Base-by-base conservation (phyloP, 2,888 invertebrate genomes). In the Scotopteryx bipunctaria region DNA sequence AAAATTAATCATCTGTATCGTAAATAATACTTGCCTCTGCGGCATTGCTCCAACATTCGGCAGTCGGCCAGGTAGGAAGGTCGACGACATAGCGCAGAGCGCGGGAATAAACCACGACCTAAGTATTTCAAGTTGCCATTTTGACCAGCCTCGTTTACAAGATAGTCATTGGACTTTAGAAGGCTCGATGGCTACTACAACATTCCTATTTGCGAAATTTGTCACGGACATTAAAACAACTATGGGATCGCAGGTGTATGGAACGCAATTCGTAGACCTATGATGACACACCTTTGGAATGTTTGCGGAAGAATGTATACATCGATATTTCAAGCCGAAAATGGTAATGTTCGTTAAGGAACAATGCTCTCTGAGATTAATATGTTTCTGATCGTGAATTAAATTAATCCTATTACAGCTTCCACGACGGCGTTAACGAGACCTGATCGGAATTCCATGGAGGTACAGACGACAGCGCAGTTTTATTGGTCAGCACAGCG, bases 11-110 rank as follows among this genome's bases (percentile, higher is more conserved):
- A 59, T 49, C 44, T 38, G 54, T 44, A 38, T 50, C 43, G 45
- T 35, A 67, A 72, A 67, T 66, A 66, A 52, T 61, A 59, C 57
- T 63, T 57, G 64, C 63, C 63, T 70, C 66, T 48, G 58, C 59
- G 59, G 55, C 59, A 66, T 63, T 66, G 64, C 63, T 53, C 54
- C 47, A 61, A 49, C 31, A 59, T 71, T 70, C 73, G 67, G 71
- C 73, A 67, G 35, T 42, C 44, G 33, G 73, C 68, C 67, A 69
- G 65, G 62, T 57, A 50, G 48, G 71, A 73, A 72, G 70, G 71
- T 71, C 69, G 65, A 63, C 69, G 74, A 70, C 74, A 67, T 67
- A 59, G 47, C 52, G 13, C 32, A 21, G 11, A 59, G 60, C 57
- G 57, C 58, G 57, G 51, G 59, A 64, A 54, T 40, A 23, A 59